phyloP scores from a whole-genome alignment of 2,797 vertebrate genomes.

The Hoplostethus mediterraneus region DNA sequence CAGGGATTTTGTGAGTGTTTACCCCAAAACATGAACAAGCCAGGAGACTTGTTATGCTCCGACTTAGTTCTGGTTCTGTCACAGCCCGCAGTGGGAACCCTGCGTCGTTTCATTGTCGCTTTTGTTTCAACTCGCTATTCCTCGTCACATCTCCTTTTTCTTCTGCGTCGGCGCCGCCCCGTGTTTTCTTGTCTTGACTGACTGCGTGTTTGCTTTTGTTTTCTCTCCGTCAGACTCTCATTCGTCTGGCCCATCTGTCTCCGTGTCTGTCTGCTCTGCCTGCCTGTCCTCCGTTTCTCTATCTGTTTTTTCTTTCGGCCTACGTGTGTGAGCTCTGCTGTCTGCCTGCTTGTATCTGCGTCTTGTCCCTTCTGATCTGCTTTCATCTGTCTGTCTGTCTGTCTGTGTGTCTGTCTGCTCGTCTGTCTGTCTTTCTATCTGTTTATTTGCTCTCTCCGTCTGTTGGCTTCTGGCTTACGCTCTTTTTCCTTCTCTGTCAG shows the following conservation, averaged over 20 bases:
- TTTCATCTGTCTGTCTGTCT: neutral
- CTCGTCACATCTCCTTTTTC: conserved; percentile 5
- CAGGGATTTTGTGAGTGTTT: too few relatives aligned
- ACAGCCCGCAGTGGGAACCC: conserved; percentile 17
- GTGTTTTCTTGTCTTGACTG: conserved; percentile 13
- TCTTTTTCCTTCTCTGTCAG: conserved; percentile 76
- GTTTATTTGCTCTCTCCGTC: conserved; percentile 52
- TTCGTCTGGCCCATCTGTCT: conserved; percentile 23
- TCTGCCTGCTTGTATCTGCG: neutral
- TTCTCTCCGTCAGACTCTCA: conserved; percentile 39
- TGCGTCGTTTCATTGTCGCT: neutral
- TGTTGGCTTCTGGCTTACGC: conserved; percentile 60
- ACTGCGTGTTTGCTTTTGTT: conserved; percentile 33
- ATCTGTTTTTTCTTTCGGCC: conserved; percentile 17
- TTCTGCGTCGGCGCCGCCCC: neutral
- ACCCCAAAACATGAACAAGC: neutral
- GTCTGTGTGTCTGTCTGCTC: conserved; percentile 12
- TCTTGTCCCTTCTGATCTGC: neutral
- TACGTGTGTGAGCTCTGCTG: neutral
- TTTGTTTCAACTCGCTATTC: conserved; percentile 19
- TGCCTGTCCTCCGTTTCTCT: conserved; percentile 9
- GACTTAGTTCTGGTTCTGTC: conserved; percentile 15
- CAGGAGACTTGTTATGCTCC: neutral
- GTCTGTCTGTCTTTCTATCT: conserved; percentile 21
- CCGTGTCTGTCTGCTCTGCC: conserved; percentile 9